A percentile compares a stretch with the other conserved stretches of the same genome.
Conservation (phyloP, 92 coral and sea anemone species). For the Phenganax marumi region DNA sequence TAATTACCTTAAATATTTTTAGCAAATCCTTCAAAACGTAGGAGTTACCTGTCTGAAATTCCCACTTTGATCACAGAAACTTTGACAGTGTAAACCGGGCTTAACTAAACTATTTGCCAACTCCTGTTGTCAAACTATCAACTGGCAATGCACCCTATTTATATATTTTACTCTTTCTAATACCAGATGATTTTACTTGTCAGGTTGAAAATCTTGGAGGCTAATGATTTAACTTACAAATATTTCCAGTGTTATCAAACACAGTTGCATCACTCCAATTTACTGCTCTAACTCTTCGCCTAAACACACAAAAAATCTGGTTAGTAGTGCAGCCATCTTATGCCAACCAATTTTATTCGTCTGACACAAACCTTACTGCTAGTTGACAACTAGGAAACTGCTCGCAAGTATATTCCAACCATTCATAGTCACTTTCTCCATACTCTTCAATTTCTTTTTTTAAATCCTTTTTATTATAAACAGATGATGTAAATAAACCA, state of each 20-base stretch:
- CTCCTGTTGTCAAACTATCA: too few relatives aligned
- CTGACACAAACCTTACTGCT: conserved; percentile 6
- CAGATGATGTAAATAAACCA: conserved; percentile 3
- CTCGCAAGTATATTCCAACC: conserved; percentile 1
- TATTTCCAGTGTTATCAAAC: conserved; percentile 92
- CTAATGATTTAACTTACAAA: conserved; percentile 57
- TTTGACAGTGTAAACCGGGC: too few relatives aligned
- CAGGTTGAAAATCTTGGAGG: background rate
- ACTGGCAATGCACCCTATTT: too few relatives aligned
- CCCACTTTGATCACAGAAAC: too few relatives aligned
- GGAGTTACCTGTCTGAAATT: too few relatives aligned
- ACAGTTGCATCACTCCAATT: conserved; percentile 71
- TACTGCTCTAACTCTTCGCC: conserved; percentile 59
- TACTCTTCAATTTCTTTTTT: background rate
- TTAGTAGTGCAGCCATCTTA: background rate
- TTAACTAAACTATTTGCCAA: too few relatives aligned
- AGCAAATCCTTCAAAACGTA: too few relatives aligned
- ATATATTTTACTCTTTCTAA: too few relatives aligned
- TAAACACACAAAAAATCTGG: background rate
- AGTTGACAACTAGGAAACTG: background rate
- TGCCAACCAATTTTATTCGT: background rate
- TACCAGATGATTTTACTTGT: too few relatives aligned
- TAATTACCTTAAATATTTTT: too few relatives aligned
- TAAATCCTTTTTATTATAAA: background rate
- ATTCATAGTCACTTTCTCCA: conserved; percentile 9